These are phyloP conservation scores for Psephotus haematonotus DNA, from an alignment of 2,113 vertebrate genomes.

Conservation along the genomic window DNA sequence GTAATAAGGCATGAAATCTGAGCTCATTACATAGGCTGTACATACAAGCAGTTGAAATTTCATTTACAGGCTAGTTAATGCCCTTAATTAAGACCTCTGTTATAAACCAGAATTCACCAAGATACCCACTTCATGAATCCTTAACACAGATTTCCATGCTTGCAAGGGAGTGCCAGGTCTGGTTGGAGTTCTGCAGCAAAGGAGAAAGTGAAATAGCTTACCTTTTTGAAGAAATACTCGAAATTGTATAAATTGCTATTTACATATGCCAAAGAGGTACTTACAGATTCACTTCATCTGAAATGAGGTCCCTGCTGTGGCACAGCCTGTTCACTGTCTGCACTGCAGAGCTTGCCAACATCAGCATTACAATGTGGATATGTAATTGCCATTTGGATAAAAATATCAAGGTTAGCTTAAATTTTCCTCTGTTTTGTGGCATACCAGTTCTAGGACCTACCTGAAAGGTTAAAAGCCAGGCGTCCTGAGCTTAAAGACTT, in stretches of 20 bases:
- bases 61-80: not conserved
- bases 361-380: not conserved
- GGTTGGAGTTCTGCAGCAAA: not conserved
- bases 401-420: not conserved
- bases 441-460: not conserved
- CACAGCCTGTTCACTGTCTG: not conserved
- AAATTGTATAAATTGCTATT: not conserved
- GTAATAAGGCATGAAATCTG: conserved; percentile 1
- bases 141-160: not conserved
- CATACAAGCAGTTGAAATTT: not conserved
- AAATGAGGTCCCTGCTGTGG: not conserved
- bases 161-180: not conserved
- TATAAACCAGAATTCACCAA: not conserved
- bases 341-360: not conserved
- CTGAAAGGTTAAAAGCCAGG: not conserved
- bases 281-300: not conserved
- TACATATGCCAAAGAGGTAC: not conserved
- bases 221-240: not conserved
- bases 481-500: not conserved
- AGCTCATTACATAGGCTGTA: not conserved
- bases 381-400: not conserved
- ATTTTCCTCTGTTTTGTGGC: not conserved
- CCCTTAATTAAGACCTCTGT: not conserved
- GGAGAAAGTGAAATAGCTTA: not conserved
- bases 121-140: not conserved